phyloP scores from a whole-genome alignment of 2,113 vertebrate genomes.

The Gobio gobio region DNA sequence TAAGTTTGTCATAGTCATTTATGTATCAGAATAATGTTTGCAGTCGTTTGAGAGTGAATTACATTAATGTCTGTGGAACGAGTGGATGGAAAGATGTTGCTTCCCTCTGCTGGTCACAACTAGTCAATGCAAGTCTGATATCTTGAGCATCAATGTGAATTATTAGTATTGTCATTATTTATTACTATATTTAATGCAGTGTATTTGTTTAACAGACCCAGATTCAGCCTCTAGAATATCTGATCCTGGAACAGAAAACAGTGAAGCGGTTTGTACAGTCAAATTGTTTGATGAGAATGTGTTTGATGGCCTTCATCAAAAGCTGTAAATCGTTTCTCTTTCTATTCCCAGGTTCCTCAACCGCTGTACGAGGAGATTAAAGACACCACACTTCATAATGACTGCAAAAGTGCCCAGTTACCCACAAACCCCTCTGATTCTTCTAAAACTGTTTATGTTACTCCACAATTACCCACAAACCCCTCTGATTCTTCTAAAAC shows the following conservation, averaged over 20 bases:
- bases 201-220: not conserved
- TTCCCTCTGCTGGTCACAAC: not conserved
- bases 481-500: not conserved
- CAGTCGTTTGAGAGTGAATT: not conserved
- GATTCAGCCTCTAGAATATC: not conserved
- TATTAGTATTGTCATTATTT: too few relatives aligned
- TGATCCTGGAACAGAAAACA: not conserved
- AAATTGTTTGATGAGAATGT: not conserved
- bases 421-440: not conserved
- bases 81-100: not conserved
- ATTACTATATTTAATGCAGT: not conserved
- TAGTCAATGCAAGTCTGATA: too few relatives aligned
- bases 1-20: not conserved
- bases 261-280: not conserved
- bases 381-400: not conserved
- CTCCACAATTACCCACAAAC: not conserved
- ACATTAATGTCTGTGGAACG: not conserved
- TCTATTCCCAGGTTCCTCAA: not conserved
- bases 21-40: not conserved
- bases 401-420: not conserved
- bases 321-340: not conserved
- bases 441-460: not conserved
- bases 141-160: not conserved
- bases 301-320: not conserved
- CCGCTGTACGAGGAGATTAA: not conserved